A percentile compares a stretch with the other conserved stretches of the same genome.
These are phyloP conservation scores for Palloptera scutellata DNA, from an alignment of 2,888 invertebrate genomes.

Conservation along the genomic window DNA sequence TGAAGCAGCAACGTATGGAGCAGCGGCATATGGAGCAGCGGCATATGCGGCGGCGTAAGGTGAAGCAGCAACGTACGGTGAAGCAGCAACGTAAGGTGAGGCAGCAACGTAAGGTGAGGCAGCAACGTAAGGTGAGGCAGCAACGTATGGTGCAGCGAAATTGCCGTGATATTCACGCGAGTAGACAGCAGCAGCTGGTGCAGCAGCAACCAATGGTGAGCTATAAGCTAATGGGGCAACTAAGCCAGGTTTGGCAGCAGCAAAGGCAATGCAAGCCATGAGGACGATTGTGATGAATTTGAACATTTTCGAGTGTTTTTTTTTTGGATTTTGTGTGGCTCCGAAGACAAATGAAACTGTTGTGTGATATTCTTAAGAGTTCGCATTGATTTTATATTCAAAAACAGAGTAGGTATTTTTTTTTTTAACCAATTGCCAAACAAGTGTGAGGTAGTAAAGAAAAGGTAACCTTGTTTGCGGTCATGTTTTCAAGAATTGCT, in stretches of 20 bases:
- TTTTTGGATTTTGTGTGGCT: constrained; percentile 37
- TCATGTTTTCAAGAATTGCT: constrained; percentile 21
- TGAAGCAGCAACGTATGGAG: constrained; percentile 52
- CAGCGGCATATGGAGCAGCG: constrained; percentile 58
- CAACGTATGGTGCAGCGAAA: constrained; percentile 50
- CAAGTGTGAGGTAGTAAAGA: neutral
- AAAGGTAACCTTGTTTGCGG: neutral
- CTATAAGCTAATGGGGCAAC: constrained; percentile 57
- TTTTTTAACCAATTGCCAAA: too few relatives aligned
- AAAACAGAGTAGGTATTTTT: constrained; percentile 13
- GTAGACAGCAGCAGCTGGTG: constrained; percentile 44
- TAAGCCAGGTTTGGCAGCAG: constrained; percentile 57
- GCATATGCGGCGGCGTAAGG: constrained; percentile 39
- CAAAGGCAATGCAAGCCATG: constrained; percentile 54
- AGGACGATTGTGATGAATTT: constrained; percentile 50
- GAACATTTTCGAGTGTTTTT: constrained; percentile 35
- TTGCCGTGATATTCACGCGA: constrained; percentile 68
- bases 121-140: constrained; percentile 52
- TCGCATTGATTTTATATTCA: constrained; percentile 46
- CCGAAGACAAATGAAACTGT: constrained; percentile 47
- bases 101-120: constrained; percentile 59
- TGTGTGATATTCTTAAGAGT: constrained; percentile 42
- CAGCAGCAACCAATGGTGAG: constrained; percentile 44
- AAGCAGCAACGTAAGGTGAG: constrained; percentile 49
- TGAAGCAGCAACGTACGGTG: constrained; percentile 41